Evolutionary conservation across 2,797 vertebrate genomes (phyloP).

Genomic region (Semotilus atromaculatus): DNA sequence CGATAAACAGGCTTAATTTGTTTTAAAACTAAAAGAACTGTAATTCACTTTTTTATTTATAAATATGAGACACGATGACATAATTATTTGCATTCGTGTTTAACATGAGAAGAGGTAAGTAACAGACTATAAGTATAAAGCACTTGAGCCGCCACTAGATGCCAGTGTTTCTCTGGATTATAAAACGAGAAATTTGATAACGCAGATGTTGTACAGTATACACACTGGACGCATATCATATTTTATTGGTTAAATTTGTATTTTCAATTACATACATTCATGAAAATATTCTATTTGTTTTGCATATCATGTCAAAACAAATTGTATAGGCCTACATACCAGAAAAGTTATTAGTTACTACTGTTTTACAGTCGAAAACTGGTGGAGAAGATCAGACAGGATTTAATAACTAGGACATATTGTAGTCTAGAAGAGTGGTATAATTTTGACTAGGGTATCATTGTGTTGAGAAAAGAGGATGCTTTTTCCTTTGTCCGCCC

Average conservation of each 20-base stretch:
- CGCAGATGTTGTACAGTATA: not conserved
- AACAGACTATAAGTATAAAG: no score
- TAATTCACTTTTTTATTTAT: not conserved
- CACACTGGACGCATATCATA: not conserved
- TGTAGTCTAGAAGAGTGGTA: not conserved
- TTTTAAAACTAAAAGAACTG: not conserved
- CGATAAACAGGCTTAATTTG: not conserved
- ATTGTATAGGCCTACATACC: not conserved
- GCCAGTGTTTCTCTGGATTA: slow-evolving; percentile 13
- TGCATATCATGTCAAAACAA: not conserved
- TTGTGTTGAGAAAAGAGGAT: slow-evolving; percentile 48
- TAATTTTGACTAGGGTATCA: slow-evolving; percentile 18
- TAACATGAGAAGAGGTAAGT: not conserved
- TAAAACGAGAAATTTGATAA: not conserved
- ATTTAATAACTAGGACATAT: not conserved
- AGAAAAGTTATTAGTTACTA: no score
- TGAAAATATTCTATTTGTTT: not conserved
- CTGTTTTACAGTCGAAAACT: not conserved
- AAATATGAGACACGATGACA: not conserved
- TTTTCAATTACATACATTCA: no score
- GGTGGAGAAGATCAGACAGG: not conserved
- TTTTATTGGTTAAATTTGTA: not conserved
- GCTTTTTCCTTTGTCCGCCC: not conserved
- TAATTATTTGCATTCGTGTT: not conserved
- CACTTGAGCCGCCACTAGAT: not conserved